phyloP scores from a whole-genome alignment of 2,797 vertebrate species.

The Cossypha dichroa region DNA sequence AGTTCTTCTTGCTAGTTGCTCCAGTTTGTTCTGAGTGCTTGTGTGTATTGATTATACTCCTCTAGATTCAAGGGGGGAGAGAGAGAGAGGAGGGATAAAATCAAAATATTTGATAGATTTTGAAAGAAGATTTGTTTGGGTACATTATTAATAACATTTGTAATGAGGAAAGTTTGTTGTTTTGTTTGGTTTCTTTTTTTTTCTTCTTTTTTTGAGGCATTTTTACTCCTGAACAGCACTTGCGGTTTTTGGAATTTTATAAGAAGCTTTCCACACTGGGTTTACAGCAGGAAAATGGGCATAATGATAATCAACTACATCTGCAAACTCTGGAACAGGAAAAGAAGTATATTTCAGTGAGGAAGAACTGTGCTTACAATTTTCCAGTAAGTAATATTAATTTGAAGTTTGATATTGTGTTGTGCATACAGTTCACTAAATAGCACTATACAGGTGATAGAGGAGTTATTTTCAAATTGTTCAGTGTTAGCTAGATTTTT shows the following conservation, averaged over 20 bases:
- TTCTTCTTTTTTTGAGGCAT: constrained; percentile 77
- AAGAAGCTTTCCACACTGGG: constrained; percentile 89
- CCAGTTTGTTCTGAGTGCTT: neutral
- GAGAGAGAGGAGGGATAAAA: neutral
- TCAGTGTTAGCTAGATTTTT: neutral
- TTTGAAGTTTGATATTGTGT: neutral
- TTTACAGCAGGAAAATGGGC: constrained; percentile 87
- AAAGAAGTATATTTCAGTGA: constrained; percentile 85
- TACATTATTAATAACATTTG: neutral
- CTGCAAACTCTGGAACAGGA: constrained; percentile 84
- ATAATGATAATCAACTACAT: constrained; percentile 82
- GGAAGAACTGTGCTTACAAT: constrained; percentile 96
- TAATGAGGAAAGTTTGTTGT: constrained; percentile 17
- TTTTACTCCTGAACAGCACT: constrained; percentile 91
- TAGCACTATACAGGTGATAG: neutral
- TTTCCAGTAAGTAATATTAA: constrained; percentile 83
- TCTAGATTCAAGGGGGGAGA: accelerated
- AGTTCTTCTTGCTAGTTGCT: neutral
- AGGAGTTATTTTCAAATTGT: neutral
- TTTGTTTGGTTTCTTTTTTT: neutral
- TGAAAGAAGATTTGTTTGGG: neutral
- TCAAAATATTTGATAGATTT: neutral
- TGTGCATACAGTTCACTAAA: neutral
- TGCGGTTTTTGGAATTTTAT: constrained; percentile 90
- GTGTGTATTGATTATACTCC: neutral